Evolutionary conservation across 2,797 vertebrate species (phyloP).

Genomic region (Eospalax fontanierii): DNA sequence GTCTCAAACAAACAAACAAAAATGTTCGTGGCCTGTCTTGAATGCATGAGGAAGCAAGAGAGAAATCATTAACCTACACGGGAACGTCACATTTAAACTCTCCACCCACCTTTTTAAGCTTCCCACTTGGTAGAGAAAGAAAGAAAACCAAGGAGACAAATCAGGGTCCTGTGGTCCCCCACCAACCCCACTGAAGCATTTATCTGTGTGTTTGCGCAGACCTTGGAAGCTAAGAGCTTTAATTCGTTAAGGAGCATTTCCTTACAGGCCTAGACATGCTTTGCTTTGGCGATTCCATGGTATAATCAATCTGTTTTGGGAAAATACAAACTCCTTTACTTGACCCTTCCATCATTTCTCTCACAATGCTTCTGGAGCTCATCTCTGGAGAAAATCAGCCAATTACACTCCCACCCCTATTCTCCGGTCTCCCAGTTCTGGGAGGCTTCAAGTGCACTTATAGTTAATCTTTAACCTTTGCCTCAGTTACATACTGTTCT

Average conservation of each 20-base stretch:
- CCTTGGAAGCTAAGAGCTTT: slow-evolving; percentile 9
- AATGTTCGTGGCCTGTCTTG: slow-evolving; percentile 30
- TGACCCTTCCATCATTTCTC: slow-evolving; percentile 19
- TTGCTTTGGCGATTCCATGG: slow-evolving; percentile 41
- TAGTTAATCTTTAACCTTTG: slow-evolving; percentile 33
- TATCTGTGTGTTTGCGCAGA: neutral
- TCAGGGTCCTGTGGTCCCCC: neutral
- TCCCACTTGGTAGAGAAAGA: neutral
- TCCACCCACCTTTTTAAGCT: neutral
- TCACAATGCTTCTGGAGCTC: slow-evolving; percentile 18
- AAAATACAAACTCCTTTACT: slow-evolving; percentile 22
- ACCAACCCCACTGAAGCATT: neutral
- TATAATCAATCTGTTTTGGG: slow-evolving; percentile 11
- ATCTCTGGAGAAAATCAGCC: slow-evolving; percentile 32
- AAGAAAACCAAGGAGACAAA: neutral
- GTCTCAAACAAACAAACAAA: slow-evolving; percentile 16
- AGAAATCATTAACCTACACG: neutral
- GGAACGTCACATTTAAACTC: neutral
- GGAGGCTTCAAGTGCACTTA: neutral
- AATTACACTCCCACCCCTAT: neutral
- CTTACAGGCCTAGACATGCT: slow-evolving; percentile 35
- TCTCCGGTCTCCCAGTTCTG: neutral
- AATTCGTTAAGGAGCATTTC: slow-evolving; percentile 55
- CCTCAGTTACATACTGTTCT: slow-evolving; percentile 55
- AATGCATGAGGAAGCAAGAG: neutral